A percentile compares a stretch with the other conserved stretches of the same genome.
Evolutionary conservation across 2,113 vertebrate genomes (phyloP).

Genomic region (Thunnus maccoyii): DNA sequence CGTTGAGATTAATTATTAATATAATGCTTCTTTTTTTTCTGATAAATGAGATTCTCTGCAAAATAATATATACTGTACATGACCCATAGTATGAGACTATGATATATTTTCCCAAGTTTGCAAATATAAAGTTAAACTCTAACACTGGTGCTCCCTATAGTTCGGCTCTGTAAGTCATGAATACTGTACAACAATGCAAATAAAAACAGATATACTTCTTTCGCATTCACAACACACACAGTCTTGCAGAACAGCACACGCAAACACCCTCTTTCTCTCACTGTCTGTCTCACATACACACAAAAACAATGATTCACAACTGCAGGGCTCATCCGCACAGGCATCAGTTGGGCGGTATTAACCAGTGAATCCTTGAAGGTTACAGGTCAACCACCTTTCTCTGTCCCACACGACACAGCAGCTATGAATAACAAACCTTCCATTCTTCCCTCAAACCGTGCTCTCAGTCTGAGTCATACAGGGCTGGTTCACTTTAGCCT

Average conservation of each 20-base stretch:
- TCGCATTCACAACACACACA: not conserved
- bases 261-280: no score
- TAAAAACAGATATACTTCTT: not conserved
- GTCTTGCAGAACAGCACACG: not conserved
- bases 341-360: slow-evolving; percentile 3
- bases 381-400: slow-evolving; percentile 28
- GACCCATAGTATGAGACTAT: not conserved
- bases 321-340: slow-evolving; percentile 2
- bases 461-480: slow-evolving; percentile 32
- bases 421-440: slow-evolving; percentile 48
- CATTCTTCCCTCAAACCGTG: slow-evolving; percentile 1
- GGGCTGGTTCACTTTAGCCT: not conserved
- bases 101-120: not conserved
- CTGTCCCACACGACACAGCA: not conserved
- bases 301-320: slow-evolving; percentile 7
- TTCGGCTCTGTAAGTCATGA: slow-evolving; percentile 8
- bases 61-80: slow-evolving; percentile 18
- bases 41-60: slow-evolving; percentile 4
- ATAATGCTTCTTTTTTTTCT: not conserved
- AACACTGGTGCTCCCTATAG: slow-evolving; percentile 25
- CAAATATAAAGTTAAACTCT: slow-evolving; percentile 4
- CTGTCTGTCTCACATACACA: not conserved
- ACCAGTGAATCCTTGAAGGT: slow-evolving; percentile 16
- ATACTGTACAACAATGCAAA: slow-evolving; percentile 29
- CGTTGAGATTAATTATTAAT: not conserved